Percentiles rank a stretch among this genome's conserved stretches.
Evolutionary conservation across 2,888 invertebrate species (phyloP).

Genomic region (Hydraecia micacea): DNA sequence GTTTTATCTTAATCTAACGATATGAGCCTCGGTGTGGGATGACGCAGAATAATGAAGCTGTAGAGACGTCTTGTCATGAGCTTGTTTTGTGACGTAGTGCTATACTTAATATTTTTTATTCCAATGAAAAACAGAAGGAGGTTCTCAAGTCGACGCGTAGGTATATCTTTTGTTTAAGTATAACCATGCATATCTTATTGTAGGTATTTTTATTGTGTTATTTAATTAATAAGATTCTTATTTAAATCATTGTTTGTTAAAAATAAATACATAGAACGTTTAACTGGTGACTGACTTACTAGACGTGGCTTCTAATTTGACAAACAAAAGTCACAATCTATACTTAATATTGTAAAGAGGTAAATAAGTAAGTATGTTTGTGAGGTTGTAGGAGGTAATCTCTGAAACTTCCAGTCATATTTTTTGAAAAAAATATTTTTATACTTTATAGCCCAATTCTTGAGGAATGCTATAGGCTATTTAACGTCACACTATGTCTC

Average conservation of each 20-base stretch:
- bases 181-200: not conserved
- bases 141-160: not conserved
- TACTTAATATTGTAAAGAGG: too few species aligned
- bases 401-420: too few species aligned
- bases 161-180: not conserved
- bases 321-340: not conserved
- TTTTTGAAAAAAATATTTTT: too few species aligned
- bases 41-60: conserved; percentile 64
- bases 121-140: not conserved
- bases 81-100: not conserved
- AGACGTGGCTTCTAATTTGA: not conserved
- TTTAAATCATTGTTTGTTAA: not conserved
- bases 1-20: conserved; percentile 89
- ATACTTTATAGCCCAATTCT: too few species aligned
- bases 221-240: not conserved
- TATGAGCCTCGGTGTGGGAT: conserved; percentile 81
- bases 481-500: too few species aligned
- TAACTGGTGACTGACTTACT: not conserved
- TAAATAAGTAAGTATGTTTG: too few species aligned
- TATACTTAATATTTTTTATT: not conserved
- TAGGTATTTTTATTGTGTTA: not conserved
- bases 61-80: conserved; percentile 62
- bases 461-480: too few species aligned
- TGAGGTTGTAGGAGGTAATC: too few species aligned
- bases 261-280: not conserved